Percentiles rank a stretch among this genome's conserved stretches.
Conservation (phyloP, 2,888 invertebrate genomes). For the Amorpha juglandis region DNA sequence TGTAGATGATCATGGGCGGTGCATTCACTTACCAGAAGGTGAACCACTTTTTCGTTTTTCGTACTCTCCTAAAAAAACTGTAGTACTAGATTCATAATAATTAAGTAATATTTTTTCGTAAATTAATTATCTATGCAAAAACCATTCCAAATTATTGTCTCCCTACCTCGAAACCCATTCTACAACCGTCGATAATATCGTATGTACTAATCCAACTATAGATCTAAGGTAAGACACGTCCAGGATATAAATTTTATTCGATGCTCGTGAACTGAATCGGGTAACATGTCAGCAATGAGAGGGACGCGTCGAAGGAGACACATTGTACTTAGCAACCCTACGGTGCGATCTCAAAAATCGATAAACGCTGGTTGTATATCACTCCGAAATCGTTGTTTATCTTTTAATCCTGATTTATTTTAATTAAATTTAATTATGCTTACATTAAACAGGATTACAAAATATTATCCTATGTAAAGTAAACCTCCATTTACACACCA, state of each 20-base stretch:
- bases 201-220: neutral
- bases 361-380: constrained; percentile 7
- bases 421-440: too few species aligned
- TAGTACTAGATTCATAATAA: too few species aligned
- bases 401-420: too few species aligned
- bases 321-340: constrained; percentile 53
- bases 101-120: too few species aligned
- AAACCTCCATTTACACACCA: too few species aligned
- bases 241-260: constrained; percentile 53
- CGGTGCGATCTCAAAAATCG: constrained; percentile 26
- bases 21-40: too few species aligned
- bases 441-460: too few species aligned
- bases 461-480: too few species aligned
- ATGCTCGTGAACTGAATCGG: constrained; percentile 51
- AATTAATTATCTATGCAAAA: neutral
- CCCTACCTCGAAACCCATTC: neutral
- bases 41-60: too few species aligned
- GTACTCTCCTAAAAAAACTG: too few species aligned
- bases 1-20: too few species aligned
- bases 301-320: constrained; percentile 46
- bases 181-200: neutral
- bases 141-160: neutral
- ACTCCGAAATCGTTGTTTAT: neutral
- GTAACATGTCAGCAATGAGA: constrained; percentile 26
- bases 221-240: constrained; percentile 42